Evolutionary conservation across 2,888 invertebrate genomes (phyloP).

Genomic region (Galeopsomyia nigrocyanea): DNA sequence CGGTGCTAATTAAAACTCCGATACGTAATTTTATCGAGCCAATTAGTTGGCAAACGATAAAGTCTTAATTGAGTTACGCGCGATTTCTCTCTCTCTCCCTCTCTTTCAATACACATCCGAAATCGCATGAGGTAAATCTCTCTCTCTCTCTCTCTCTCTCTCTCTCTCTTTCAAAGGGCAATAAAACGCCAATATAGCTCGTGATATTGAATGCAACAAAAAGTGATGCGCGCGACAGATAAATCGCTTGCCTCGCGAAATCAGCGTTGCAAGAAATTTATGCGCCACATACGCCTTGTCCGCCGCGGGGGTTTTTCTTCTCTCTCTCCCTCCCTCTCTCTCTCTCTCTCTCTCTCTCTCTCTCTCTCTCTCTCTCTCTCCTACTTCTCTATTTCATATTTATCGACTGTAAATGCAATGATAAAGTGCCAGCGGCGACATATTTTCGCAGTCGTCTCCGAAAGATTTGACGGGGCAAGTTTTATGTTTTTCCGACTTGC

Average conservation of each 20-base stretch:
- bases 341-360: not conserved
- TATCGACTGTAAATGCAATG: slow-evolving; percentile 46
- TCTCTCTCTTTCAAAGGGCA: not conserved
- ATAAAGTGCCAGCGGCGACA: slow-evolving; percentile 36
- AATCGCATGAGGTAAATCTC: too few species aligned
- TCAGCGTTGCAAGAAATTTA: slow-evolving; percentile 41
- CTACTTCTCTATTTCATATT: slow-evolving; percentile 40
- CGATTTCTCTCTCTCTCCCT: slow-evolving; percentile 23
- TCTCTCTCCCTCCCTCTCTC: not conserved
- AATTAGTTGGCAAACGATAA: slow-evolving; percentile 40
- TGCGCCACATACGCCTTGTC: slow-evolving; percentile 8
- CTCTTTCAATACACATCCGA: slow-evolving; percentile 14
- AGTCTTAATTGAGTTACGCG: slow-evolving; percentile 38
- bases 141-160: not conserved
- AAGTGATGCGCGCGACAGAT: slow-evolving; percentile 8
- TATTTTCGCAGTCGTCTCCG: slow-evolving; percentile 26
- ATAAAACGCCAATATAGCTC: too few species aligned
- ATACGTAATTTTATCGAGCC: slow-evolving; percentile 32
- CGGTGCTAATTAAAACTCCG: slow-evolving; percentile 34
- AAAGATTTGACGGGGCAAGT: slow-evolving; percentile 12
- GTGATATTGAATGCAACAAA: too few species aligned
- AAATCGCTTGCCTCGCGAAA: slow-evolving; percentile 29
- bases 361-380: not conserved
- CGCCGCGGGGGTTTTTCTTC: slow-evolving; percentile 18
- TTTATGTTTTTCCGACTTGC: slow-evolving; percentile 29